These are phyloP conservation scores for Vulpes lagopus DNA, from an alignment of 2,113 vertebrate species.

Conservation along the genomic window DNA sequence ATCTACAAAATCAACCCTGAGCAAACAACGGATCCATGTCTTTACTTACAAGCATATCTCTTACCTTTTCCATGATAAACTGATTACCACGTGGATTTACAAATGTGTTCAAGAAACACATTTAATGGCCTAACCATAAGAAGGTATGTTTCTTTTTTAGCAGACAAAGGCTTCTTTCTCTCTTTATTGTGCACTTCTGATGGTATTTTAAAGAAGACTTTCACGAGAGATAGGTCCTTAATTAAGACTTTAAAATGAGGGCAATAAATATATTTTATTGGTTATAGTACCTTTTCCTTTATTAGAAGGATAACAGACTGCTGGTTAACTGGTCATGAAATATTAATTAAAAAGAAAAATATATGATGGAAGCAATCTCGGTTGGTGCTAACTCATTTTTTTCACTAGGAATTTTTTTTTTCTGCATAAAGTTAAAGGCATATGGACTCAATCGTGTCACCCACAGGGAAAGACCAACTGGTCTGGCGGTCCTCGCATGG, in stretches of 20 bases:
- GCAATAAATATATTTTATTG: constrained; percentile 89
- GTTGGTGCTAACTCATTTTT: constrained; percentile 67
- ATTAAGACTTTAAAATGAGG: constrained; percentile 87
- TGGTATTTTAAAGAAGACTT: constrained; percentile 80
- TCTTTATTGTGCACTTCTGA: constrained; percentile 73
- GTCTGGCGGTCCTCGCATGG: neutral
- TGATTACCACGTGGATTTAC: constrained; percentile 68
- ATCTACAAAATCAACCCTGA: neutral
- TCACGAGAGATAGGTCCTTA: constrained; percentile 81
- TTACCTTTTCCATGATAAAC: neutral
- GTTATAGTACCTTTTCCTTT: constrained; percentile 83
- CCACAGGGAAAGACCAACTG: neutral
- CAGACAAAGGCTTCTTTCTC: constrained; percentile 71
- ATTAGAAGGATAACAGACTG: constrained; percentile 86
- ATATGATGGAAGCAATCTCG: constrained; percentile 78
- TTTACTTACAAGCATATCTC: neutral
- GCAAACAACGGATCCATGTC: neutral
- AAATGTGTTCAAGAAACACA: constrained; percentile 67
- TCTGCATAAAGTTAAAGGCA: constrained; percentile 42
- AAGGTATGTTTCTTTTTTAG: constrained; percentile 66
- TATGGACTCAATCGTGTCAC: neutral
- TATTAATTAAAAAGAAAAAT: constrained; percentile 89
- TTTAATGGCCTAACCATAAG: constrained; percentile 62
- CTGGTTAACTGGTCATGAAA: constrained; percentile 88
- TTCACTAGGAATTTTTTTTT: constrained; percentile 40